Base-by-base conservation (phyloP, 1,140 invertebrate genomes). In the Drosophila insularis region DNA sequence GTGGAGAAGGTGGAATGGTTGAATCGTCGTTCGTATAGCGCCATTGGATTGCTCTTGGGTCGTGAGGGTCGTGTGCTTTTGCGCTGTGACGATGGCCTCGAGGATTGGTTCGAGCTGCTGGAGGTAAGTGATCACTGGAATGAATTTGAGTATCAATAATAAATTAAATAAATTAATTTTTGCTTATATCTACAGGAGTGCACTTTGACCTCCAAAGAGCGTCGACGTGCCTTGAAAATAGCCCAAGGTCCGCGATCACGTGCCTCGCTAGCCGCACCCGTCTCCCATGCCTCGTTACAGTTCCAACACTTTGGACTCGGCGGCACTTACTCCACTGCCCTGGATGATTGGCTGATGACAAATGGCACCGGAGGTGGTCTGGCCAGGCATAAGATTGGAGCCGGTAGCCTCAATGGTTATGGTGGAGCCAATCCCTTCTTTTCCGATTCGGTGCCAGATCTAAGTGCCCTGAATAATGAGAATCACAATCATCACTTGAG, bases 1-100 rank as follows among this genome's bases (percentile, higher is more conserved):
- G 93, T 95, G 40, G 94, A 95, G 77, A 93, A 93, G 78, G 93
- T 95, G 46, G 94, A 94, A 90, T 95, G 94, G 94, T 92, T 94
- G 32, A 94, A 94, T 85, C 93, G 93, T 65, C 94, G 93, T 79
- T 94, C 92, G 59, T 94, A 93, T 90, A 94, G 92, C 90, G 93
- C 92, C 70, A 94, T 94, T 63, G 94, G 92, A 23, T 81, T 94
- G 63, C 87, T 93, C 7, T 74, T 94, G 63, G 92, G 92, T 10
- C 89, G 93, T 68, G 94, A 94, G 81, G 94, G 93, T 64, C 92
- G 94, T 56, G 93, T 95, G 61, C 92, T 94, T 32, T 90, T 95
- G 23, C 92, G 94, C 74, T 91, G 89, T 53, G 91, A 92, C 46
- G 92, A 93, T 64, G 93, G 93, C 55, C 90, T 94, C 21, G 94